Base-by-base conservation (phyloP, 2,888 invertebrate genomes). In the Thalpophila matura region DNA sequence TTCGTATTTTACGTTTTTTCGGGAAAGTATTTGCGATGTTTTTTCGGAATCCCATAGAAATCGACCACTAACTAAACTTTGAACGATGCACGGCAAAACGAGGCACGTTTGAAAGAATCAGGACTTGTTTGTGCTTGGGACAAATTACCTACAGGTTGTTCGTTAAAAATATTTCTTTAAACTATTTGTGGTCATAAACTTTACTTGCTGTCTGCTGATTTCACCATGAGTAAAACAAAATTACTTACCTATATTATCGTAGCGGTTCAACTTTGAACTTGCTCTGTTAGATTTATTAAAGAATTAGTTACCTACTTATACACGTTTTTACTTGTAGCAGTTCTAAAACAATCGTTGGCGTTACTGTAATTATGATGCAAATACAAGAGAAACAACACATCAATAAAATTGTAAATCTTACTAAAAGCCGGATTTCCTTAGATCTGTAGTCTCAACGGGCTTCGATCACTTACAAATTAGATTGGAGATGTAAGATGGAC, bases 1-100 rank as follows among this genome's bases (percentile, higher is more conserved):
- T 43, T n/a, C 18, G n/a, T 38, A 22, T 54, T 54, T 38, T 56
- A 27, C 10, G 59, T 67, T 67, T 64, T 31, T 67, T 18, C 14
- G n/a, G 18, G 1, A 42, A 31, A 42, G 24, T 35, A 64, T 12
- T 66, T 18, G 4, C 18, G 31, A 55, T 56, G 33, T 46, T 49
- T 67, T 10, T 64, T 37, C 38, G 43, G 37, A 38, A 20, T 27
- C 26, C 18, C 18, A 56, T 57, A 66, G 40, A 59, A 58, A 31
- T 31, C 20, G 29, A 42, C 31, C 59, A 47, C 35, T 42, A 43
- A 47, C 35, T 42, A 43, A 67, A 29, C 42, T 67, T 29, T 18
- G 22, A 29, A 33, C n/a, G 24, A 57, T 29, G 37, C 27, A 24
- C 22, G 4, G 27, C n/a, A 29, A 10, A 42, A 22, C 22, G 40